Percentiles rank a stretch among this genome's conserved stretches.
phyloP scores from a whole-genome alignment of 1,140 invertebrate species.

The Nephila pilipes region DNA sequence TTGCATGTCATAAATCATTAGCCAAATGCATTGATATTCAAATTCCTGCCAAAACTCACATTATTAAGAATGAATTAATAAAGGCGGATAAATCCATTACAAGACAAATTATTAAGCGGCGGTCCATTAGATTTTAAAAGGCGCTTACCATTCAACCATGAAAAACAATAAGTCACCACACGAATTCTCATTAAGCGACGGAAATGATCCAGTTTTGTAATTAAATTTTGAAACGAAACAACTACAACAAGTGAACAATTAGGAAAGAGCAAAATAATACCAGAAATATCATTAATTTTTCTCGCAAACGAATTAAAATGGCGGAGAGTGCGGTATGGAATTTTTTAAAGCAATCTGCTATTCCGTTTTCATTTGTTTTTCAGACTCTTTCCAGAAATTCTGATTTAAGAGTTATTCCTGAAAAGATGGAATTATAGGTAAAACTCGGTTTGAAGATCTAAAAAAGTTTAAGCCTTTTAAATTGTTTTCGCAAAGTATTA shows the following conservation, averaged over 20 bases:
- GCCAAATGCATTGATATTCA: neutral
- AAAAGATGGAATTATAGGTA: too few relatives aligned
- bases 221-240: slow-evolving; percentile 48
- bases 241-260: slow-evolving; percentile 1
- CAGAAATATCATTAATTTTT: slow-evolving; percentile 17
- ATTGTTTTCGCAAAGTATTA: too few relatives aligned
- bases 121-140: slow-evolving; percentile 6
- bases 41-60: neutral
- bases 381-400: too few relatives aligned
- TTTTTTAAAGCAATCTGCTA: too few relatives aligned
- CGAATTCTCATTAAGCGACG: slow-evolving; percentile 7
- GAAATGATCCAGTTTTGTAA: slow-evolving; percentile 44
- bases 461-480: too few relatives aligned
- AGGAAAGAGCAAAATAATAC: neutral
- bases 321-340: too few relatives aligned
- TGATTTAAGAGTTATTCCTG: too few relatives aligned
- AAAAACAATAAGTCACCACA: slow-evolving; percentile 20
- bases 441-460: too few relatives aligned
- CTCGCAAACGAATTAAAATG: too few relatives aligned
- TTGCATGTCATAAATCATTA: slow-evolving; percentile 1
- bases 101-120: neutral
- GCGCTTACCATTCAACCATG: neutral
- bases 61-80: slow-evolving; percentile 1
- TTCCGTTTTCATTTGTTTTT: too few relatives aligned
- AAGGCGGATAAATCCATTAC: neutral